Evolutionary conservation across 2,888 invertebrate species (phyloP), one percentile per base, ranked within the genome.

Genomic region (Pyrocoelia pectoralis): DNA sequence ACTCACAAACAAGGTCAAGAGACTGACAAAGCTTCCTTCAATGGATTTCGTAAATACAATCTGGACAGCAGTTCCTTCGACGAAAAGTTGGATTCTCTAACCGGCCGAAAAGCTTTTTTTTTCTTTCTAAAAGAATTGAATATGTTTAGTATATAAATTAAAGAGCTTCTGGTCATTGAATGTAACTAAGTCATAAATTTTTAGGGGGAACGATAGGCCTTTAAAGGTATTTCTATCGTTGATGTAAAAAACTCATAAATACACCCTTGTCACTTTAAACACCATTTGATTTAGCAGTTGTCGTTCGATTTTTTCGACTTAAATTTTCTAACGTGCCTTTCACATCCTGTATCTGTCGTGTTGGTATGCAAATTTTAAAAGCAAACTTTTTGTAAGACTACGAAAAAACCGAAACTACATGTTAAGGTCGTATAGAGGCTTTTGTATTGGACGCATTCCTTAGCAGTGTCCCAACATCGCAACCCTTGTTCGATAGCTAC

Each of bases 401-500:
- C n/a, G 18, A 48, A 52, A 51, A 46, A 53, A 18, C 41, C 52
- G 59, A 29, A 14, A 38, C 38, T 33, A 18, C 52, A 46, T 52
- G 43, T n/a, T 19, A 40, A 59, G 33, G 48, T 53, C 49, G 54
- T 56, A 48, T 54, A 54, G 55, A 48, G 55, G 51, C 46, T 38
- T 24, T 46, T 41, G 53, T 46, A 56, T 18, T 46, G 41, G 18
- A 17, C 56, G 56, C 61, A 61, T 61, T 61, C 61, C 61, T 53
- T 14, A 40, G 29, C 40, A 40, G 51, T 62, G 62, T 62, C 56
- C 56, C 61, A 33, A 46, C 46, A 56, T 56, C 33, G 28, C 66
- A 61, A 65, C 63, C 56, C 55, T 61, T 63, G 54, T 70, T 70
- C 70, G 68, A 67, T 69, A 65, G 61, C 59, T 46, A 43, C 41